Evolutionary conservation across 2,888 invertebrate species (phyloP), one percentile per base, ranked within the genome.

Genomic region (Papilio demoleus): DNA sequence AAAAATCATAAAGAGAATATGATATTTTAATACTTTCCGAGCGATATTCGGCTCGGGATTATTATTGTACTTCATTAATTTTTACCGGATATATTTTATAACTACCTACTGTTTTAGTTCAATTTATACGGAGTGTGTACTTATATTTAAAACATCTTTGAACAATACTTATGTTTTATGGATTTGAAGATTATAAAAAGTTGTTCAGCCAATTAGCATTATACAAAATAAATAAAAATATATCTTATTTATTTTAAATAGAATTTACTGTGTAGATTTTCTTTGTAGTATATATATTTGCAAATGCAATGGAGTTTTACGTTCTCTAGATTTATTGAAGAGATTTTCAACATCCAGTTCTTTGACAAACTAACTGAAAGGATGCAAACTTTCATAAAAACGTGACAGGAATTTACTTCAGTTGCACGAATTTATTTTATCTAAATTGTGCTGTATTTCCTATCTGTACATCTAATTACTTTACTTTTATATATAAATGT

Each of bases 331-430:
- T 59, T 36, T 38, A 59, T 59, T 36, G 59, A 38, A 38, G 22
- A 59, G 59, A 59, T 38, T 59, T 59, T 14, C 36, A 38, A 19
- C 59, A 36, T 36, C 11, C 22, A 36, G 36, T 59, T 38, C 59
- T 38, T 36, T 36, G 59, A 59, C 36, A 59, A 59, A 59, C 36
- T 38, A 36, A 36, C 59, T 59, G 19, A 36, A 59, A 31, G 31
- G 53, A 56, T 56, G 31, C 36, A 59, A 59, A 59, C 59, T 59
- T 59, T 59, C 36, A 38, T 59, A 22, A 36, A 59, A 59, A 59
- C 36, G 36, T 59, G 36, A 59, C 34, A 36, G 59, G 36, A 22
- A 59, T 36, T 38, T 38, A 36, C 1, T n/a, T 9, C 9, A 59
- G 36, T 31, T 56, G 59, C 22, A 36, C n/a, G 59, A 36, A 59